These are phyloP conservation scores for Acleris laterana DNA, from an alignment of 2,888 invertebrate species.

Conservation along the genomic window DNA sequence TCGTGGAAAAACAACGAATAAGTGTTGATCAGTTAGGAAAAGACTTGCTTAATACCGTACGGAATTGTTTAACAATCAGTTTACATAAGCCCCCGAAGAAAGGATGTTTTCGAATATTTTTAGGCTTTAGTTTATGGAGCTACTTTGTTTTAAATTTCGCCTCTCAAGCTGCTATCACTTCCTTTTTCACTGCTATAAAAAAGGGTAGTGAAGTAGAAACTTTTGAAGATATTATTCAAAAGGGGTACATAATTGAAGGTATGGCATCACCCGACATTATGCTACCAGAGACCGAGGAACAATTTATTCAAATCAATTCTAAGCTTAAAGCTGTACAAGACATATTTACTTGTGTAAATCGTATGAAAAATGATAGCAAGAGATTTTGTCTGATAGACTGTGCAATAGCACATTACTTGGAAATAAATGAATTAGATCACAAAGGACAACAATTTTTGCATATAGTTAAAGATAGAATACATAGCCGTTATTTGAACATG, in stretches of 20 bases:
- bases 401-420: conserved; percentile 64
- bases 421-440: conserved; percentile 62
- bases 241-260: conserved; percentile 70
- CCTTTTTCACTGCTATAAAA: conserved; percentile 71
- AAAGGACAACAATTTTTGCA: conserved; percentile 74
- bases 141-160: conserved; percentile 73
- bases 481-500: conserved; percentile 69
- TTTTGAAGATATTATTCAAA: conserved; percentile 71
- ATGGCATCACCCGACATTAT: conserved; percentile 73
- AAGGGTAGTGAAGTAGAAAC: conserved; percentile 74
- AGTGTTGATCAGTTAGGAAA: conserved; percentile 68
- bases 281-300: conserved; percentile 68
- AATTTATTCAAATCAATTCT: conserved; percentile 61
- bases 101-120: conserved; percentile 63
- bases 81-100: conserved; percentile 61
- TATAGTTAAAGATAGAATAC: conserved; percentile 68
- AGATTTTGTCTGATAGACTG: conserved; percentile 76
- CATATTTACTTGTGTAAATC: conserved; percentile 59
- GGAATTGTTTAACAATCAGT: conserved; percentile 61
- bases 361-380: conserved; percentile 59
- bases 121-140: conserved; percentile 68
- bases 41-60: conserved; percentile 67
- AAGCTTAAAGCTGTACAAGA: conserved; percentile 58
- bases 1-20: conserved; percentile 49
- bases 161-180: conserved; percentile 73